A percentile compares a stretch with the other conserved stretches of the same genome.
Evolutionary conservation across 2,888 invertebrate genomes (phyloP).

Genomic region (Carterocephalus palaemon): DNA sequence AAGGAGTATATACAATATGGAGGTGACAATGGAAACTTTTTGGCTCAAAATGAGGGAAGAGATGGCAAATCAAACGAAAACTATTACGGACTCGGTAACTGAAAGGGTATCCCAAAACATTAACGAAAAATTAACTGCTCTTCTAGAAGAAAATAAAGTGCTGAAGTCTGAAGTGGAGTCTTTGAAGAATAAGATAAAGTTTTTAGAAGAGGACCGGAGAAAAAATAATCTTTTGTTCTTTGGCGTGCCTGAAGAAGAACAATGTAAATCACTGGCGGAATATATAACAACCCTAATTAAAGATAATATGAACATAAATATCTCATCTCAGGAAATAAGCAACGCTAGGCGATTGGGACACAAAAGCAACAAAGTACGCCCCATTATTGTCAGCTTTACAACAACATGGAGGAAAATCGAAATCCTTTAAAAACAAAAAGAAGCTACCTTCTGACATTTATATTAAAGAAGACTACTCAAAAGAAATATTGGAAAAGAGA

Average conservation of each 20-base stretch:
- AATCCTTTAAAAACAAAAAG: slow-evolving; percentile 15
- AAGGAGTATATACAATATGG: neutral
- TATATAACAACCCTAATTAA: neutral
- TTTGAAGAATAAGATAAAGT: slow-evolving; percentile 15
- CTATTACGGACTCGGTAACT: slow-evolving; percentile 23
- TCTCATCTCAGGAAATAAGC: slow-evolving; percentile 9
- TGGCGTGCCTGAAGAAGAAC: slow-evolving; percentile 5
- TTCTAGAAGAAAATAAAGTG: slow-evolving; percentile 22
- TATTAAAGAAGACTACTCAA: slow-evolving; percentile 23
- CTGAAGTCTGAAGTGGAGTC: slow-evolving; percentile 18
- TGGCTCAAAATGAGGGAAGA: slow-evolving; percentile 17
- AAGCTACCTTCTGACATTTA: neutral
- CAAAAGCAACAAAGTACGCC: slow-evolving; percentile 13
- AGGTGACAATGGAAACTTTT: slow-evolving; percentile 12
- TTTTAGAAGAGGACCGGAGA: slow-evolving; percentile 13
- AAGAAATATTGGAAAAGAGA: slow-evolving; percentile 26
- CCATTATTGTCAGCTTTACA: slow-evolving; percentile 17
- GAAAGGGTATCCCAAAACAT: slow-evolving; percentile 20
- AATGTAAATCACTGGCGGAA: neutral
- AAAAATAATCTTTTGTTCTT: slow-evolving; percentile 22
- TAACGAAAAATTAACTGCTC: slow-evolving; percentile 14
- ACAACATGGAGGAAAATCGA: slow-evolving; percentile 16
- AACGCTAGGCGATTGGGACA: slow-evolving; percentile 7
- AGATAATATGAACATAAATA: neutral
- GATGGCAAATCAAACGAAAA: slow-evolving; percentile 21